These are phyloP conservation scores for Synchiropus splendidus DNA, from an alignment of 2,113 vertebrate species.

Conservation along the genomic window DNA sequence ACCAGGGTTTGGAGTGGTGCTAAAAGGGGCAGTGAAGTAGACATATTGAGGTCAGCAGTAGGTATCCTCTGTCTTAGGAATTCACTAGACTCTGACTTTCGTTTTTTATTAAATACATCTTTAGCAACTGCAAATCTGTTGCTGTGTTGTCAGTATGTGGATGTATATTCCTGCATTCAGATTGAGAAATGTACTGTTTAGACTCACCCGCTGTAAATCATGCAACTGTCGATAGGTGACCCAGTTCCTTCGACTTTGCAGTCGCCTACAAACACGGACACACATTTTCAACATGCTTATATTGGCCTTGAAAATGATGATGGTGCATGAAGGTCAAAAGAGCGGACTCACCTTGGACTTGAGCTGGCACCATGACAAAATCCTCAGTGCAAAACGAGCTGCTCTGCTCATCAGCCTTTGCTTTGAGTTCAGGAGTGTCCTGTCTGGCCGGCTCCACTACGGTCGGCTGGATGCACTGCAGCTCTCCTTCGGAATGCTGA, in stretches of 20 bases:
- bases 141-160: not conserved
- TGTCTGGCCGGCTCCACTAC: conserved; percentile 54
- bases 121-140: no score
- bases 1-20: no score
- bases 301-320: not conserved
- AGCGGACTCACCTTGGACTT: conserved; percentile 76
- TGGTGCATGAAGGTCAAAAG: no score
- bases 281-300: not conserved
- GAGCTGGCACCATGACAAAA: conserved; percentile 83
- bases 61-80: no score
- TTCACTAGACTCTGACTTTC: no score
- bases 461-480: conserved; percentile 63
- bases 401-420: conserved; percentile 67
- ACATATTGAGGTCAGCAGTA: no score
- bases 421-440: conserved; percentile 63
- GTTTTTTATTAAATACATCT: no score
- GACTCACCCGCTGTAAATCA: conserved; percentile 84
- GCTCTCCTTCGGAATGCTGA: conserved; percentile 77
- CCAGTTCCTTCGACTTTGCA: conserved; percentile 62
- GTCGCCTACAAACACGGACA: conserved; percentile 65
- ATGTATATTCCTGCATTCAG: not conserved
- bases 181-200: not conserved
- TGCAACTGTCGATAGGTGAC: conserved; percentile 72
- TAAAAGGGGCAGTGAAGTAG: no score
- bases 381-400: conserved; percentile 80